Evolutionary conservation across 37 sponge, comb jelly and placozoan species (phyloP).

Genomic region (Bolinopsis microptera): DNA sequence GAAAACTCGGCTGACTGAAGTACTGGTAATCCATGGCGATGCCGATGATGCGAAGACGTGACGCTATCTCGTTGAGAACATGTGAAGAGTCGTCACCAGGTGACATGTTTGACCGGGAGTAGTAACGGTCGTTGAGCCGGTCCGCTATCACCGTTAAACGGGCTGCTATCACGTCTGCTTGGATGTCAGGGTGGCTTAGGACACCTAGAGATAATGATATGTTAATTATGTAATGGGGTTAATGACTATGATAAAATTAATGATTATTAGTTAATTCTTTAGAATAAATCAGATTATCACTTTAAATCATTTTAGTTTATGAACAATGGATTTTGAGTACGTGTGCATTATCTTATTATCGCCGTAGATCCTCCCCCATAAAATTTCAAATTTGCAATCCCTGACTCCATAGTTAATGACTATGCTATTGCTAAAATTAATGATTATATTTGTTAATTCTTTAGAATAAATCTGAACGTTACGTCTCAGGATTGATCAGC

Average conservation of each 20-base stretch:
- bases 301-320: too few relatives aligned
- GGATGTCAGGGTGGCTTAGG: slow-evolving; percentile 43
- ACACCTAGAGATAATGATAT: background rate
- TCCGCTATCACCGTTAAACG: background rate
- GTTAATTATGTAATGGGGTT: too few relatives aligned
- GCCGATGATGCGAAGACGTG: background rate
- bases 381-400: background rate
- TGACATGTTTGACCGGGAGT: background rate
- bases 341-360: too few relatives aligned
- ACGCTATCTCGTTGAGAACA: slow-evolving; percentile 14
- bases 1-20: slow-evolving; percentile 15
- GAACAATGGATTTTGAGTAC: too few relatives aligned
- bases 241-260: too few relatives aligned
- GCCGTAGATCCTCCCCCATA: background rate
- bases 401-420: too few relatives aligned
- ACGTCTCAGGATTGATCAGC: too few relatives aligned
- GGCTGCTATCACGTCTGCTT: slow-evolving; percentile 32
- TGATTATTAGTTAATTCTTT: too few relatives aligned
- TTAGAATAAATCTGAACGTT: too few relatives aligned
- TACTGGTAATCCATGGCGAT: background rate
- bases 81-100: background rate
- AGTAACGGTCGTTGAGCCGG: slow-evolving; percentile 38
- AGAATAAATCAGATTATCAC: too few relatives aligned
- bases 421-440: too few relatives aligned
- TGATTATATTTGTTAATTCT: too few relatives aligned